Evolutionary conservation across 2,797 vertebrate genomes (phyloP), one percentile per base, ranked within the genome.

Genomic region (Aphelocoma californica): DNA sequence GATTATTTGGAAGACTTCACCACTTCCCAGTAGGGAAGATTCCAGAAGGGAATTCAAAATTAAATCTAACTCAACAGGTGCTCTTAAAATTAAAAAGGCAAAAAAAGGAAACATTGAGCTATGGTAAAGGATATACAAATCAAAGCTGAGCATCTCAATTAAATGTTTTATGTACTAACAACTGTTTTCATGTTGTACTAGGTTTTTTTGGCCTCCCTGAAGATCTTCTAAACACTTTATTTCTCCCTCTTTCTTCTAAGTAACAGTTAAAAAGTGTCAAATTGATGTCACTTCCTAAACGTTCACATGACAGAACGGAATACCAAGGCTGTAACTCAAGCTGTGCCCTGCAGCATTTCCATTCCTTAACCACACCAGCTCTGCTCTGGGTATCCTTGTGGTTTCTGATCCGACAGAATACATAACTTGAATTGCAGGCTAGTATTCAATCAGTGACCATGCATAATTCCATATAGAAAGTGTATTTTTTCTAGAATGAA

Each of bases 401-500:
- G 66, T 91, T 96, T 96, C 67, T 67, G 25, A 92, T 3, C 51
- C 1, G 8, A 71, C 40, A 94, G 53, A 93, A 91, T 14, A 77
- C 25, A 69, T 48, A 79, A 75, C 24, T 91, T 74, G 74, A 95
- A 91, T 67, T 86, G 92, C 74, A 96, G 62, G 65, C 53, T 67
- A 75, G 17, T 81, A 92, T 60, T 96, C 88, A 87, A 61, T 78
- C 25, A 32, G 45, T 90, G 78, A 81, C 53, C 69, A 72, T 29
- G 20, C 81, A 91, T 77, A 93, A 94, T 85, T 96, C 66, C 74
- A 80, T 62, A 57, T 0, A 65, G 73, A 88, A 96, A 69, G 48
- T 53, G 53, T 83, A 66, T 93, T 96, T 96, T 93, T 90, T 87
- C 82, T 93, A 96, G 81, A 93, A 91, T 84, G 26, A 94, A 81